phyloP scores from a whole-genome alignment of 2,888 invertebrate species.

The Limnephilus rhombicus region DNA sequence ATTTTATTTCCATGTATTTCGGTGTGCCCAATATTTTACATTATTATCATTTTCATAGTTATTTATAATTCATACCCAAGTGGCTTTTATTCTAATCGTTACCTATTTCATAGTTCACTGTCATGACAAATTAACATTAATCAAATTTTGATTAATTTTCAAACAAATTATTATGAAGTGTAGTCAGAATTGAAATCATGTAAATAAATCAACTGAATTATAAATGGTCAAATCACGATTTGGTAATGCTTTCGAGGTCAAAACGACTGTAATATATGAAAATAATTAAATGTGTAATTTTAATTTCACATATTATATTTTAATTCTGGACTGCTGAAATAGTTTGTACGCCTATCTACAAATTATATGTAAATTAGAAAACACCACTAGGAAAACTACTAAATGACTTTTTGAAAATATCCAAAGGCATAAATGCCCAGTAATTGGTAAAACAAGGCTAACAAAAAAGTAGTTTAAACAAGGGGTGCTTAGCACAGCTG shows the following conservation, averaged over 20 bases:
- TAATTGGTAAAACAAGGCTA: too few relatives aligned
- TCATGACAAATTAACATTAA: neutral
- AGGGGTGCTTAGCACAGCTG: neutral
- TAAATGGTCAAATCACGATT: neutral
- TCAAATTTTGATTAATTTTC: neutral
- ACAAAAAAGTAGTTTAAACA: too few relatives aligned
- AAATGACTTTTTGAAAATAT: too few relatives aligned
- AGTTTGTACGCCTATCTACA: too few relatives aligned
- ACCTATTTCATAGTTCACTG: neutral
- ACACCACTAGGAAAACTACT: too few relatives aligned
- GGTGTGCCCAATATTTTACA: neutral
- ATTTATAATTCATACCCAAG: neutral
- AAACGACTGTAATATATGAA: too few relatives aligned
- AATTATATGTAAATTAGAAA: too few relatives aligned
- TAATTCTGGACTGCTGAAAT: too few relatives aligned
- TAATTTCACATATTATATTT: too few relatives aligned
- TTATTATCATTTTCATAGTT: neutral
- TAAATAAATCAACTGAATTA: neutral
- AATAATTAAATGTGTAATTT: too few relatives aligned
- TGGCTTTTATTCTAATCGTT: neutral
- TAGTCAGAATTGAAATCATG: neutral
- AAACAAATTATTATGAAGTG: neutral
- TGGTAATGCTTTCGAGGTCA: neutral
- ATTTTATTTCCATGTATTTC: neutral
- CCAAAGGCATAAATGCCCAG: too few relatives aligned